phyloP scores from a whole-genome alignment of 2,888 invertebrate species.

The Lepidonotus clava region DNA sequence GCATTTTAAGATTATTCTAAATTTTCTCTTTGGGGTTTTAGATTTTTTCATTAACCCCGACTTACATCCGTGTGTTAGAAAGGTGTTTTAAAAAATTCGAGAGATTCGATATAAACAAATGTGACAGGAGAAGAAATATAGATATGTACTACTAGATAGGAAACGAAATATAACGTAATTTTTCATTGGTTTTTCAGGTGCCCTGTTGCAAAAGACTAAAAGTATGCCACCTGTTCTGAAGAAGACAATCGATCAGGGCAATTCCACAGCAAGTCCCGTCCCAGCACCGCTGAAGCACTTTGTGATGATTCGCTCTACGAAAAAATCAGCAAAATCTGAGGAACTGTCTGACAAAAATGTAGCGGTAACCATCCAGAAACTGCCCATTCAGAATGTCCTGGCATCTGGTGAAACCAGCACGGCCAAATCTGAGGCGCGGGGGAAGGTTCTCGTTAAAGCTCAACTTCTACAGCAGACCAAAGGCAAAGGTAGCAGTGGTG shows the following conservation, averaged over 20 bases:
- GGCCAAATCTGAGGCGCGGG: background rate
- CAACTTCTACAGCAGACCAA: background rate
- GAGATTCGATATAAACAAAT: no score
- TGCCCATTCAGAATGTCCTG: slow-evolving; percentile 27
- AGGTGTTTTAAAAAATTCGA: no score
- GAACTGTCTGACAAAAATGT: background rate
- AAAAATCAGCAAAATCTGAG: background rate
- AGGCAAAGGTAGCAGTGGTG: slow-evolving; percentile 3
- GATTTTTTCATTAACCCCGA: no score
- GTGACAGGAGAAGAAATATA: no score
- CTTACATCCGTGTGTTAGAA: no score
- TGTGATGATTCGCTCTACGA: slow-evolving; percentile 4
- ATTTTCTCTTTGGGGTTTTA: no score
- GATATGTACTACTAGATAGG: no score
- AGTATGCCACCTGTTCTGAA: slow-evolving; percentile 1
- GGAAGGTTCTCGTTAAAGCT: slow-evolving; percentile 16
- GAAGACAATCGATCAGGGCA: background rate
- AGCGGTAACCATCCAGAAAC: slow-evolving; percentile 16
- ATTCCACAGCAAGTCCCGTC: background rate
- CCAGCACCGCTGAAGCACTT: slow-evolving; percentile 30
- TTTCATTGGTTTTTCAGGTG: background rate
- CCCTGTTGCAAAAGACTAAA: slow-evolving; percentile 42
- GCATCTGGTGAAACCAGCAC: background rate
- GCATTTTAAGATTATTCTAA: no score
- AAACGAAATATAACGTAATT: background rate